Base-by-base conservation (phyloP, 2,888 invertebrate genomes). In the Drosophila setosimentum region DNA sequence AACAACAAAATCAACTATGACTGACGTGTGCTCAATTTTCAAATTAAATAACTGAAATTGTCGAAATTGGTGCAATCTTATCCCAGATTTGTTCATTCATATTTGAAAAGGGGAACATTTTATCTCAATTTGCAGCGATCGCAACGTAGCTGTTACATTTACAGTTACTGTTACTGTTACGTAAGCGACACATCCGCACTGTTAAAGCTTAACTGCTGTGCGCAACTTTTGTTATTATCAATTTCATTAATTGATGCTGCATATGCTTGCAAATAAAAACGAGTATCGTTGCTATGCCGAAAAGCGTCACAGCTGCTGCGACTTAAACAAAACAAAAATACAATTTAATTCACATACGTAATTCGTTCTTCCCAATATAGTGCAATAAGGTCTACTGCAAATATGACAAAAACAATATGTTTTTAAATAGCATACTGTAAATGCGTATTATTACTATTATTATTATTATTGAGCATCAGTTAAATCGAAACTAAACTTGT, bases 11-110 rank as follows among this genome's bases (percentile, higher is more conserved):
- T 37, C 42, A 82, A 74, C 65, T 65, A 55, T 60, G 76, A 79
- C 70, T 89, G 84, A 80, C 90, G 68, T 76, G 49, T 21, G 68
- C 62, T 65, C 66, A 85, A 77, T 83, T 83, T 83, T 74, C 57
- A 64, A 80, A 86, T 86, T 86, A 8, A 45, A 45, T 8, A 45
- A 24, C 16, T 68, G 54, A 35, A 50, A 60, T 49, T 55, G n/a
- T 40, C 53, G 33, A 60, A 59, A n/a, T n/a, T 33, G 33, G 27
- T 42, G n/a, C 50, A 40, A 16, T 24, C 8, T 29, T 50, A 21
- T 66, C 40, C 50, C 67, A 21, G 32, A 32, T 27, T 42, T 40
- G 16, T 29, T 8, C 13, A 18, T 53, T 16, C 51, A 2, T 33
- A 21, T 21, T 45, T 45, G 0, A 21, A 35, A 35, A 33, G 33